Conservation (phyloP, 2,888 invertebrate genomes). For the Marronus borbonicus region DNA sequence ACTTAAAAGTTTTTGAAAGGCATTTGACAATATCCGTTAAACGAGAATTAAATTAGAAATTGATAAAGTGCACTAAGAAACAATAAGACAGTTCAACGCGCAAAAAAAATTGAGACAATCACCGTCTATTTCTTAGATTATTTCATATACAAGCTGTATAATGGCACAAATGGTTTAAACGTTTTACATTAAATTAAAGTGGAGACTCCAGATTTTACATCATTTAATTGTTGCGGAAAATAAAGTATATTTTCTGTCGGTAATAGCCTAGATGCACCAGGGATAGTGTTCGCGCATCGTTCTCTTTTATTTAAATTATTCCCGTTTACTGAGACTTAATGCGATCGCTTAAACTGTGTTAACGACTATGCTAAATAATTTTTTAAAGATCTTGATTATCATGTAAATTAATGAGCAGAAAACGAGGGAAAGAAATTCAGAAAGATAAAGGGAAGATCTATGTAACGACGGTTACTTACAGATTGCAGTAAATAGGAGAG, state of each 20-base stretch:
- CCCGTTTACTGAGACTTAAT: constrained; percentile 36
- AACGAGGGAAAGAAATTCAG: constrained; percentile 45
- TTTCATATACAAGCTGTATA: no score
- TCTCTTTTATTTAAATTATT: constrained; percentile 38
- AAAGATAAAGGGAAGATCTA: not conserved
- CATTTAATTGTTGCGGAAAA: no score
- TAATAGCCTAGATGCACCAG: not conserved
- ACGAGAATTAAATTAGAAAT: no score
- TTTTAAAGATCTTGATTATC: constrained; percentile 57
- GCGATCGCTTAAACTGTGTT: constrained; percentile 55
- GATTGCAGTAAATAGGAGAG: not conserved
- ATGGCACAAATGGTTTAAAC: no score
- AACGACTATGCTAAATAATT: constrained; percentile 61
- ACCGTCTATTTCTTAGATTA: no score
- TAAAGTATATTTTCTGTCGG: no score
- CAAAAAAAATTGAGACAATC: no score
- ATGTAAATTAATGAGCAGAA: constrained; percentile 58
- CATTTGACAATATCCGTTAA: no score
- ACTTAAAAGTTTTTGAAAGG: no score
- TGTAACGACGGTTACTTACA: not conserved
- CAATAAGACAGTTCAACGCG: no score
- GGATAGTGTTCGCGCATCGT: not conserved
- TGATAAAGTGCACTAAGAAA: no score
- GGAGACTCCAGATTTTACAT: not conserved
- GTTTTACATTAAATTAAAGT: not conserved